Evolutionary conservation across 1,140 invertebrate species (phyloP), one percentile per base, ranked within the genome.

Genomic region (Samia ricini): DNA sequence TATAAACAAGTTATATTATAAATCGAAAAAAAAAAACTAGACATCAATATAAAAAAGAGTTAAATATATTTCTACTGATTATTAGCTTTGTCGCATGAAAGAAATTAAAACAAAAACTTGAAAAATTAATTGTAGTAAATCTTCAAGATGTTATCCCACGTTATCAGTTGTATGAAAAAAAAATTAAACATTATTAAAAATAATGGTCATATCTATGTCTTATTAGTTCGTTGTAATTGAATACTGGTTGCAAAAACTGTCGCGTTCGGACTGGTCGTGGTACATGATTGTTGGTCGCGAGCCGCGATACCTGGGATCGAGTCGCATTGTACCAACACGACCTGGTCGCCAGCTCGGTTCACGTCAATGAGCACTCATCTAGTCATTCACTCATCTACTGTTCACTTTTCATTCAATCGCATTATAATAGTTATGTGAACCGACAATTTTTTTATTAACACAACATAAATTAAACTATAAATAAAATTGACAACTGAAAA

Each of bases 201-300:
- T 51, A 22, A 64, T 18, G 66, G 59, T 66, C 69, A 49, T 22
- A 72, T 77, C 74, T 33, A 68, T 36, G n/a, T 1, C 61, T 74
- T 70, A 63, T 5, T 15, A 69, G 6, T 59, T 78, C 64, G 52
- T n/a, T 50, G 71, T 36, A 19, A 57, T 60, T 52, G 33, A 42
- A 42, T 42, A 42, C 73, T 77, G 79, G 77, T 77, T 75, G 82
- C 83, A 85, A 86, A 85, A 83, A 75, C 69, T 65, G 64, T 73
- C 71, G 76, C 81, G 79, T 73, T 80, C 77, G 77, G 68, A 79
- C 80, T 83, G 81, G 81, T 74, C 73, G 72, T 77, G 76, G 72
- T 77, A 78, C 78, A 77, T 84, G 76, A 82, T 78, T 72, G 81
- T 42, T 42, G 33, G 33, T 42, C 33, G 33, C 33, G 15, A 42